Evolutionary conservation across 2,113 vertebrate species (phyloP), one percentile per base, ranked within the genome.

Genomic region (Lampris incognitus): DNA sequence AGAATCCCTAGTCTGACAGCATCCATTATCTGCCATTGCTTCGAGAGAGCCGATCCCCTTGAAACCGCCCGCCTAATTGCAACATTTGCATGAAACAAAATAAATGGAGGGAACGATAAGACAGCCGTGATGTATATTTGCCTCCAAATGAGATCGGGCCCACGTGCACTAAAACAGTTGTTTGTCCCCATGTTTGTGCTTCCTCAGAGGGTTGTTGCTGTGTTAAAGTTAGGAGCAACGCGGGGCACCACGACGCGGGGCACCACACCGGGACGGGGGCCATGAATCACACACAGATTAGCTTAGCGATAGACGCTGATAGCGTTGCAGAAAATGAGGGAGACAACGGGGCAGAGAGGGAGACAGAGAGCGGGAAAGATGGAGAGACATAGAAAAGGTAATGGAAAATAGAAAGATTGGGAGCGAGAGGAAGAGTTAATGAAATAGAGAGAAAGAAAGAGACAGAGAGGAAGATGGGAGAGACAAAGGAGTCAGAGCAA

Each of bases 121-220:
- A 66, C 49, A 39, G 63, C 55, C 56, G 60, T 36, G 63, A 52
- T 24, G 24, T 10, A 50, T 38, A 79, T 79, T 79, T 62, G 69
- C 76, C 72, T 79, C 59, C 69, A 72, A 73, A 79, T 79, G 48
- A 79, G 76, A 79, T 79, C 69, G 51, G 62, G 13, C 63, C 62
- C 69, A 56, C 76, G 48, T 36, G 56, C 46, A 38, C 49, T 40
- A 41, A 50, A 60, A 46, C 76, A 62, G 50, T 59, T 54, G 54
- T 55, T 46, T 54, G 2, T 50, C 8, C 36, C 60, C 55, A 38
- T 52, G 24, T 52, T 38, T 66, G 63, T 36, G 46, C 40, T 48
- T n/a, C 62, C 62, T 49, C n/a, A 49, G 62, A 6, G 48, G 44
- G 48, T 48, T 65, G 9, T 48, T 65, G n/a, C n/a, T 51, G 63